These are phyloP conservation scores for Falco concolor DNA, from an alignment of 2,797 vertebrate species.

Conservation along the genomic window DNA sequence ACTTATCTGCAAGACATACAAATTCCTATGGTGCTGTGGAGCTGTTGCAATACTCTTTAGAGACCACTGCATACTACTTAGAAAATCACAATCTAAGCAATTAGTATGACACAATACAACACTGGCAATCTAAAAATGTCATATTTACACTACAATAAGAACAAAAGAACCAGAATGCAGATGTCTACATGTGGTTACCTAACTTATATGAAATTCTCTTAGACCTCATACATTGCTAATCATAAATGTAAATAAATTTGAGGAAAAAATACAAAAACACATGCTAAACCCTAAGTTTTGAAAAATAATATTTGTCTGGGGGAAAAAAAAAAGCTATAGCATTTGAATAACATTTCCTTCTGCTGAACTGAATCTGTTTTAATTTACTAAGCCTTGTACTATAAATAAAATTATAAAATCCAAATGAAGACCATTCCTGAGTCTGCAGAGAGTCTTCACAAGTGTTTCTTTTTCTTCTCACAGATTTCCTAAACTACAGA, in stretches of 20 bases:
- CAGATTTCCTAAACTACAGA: background rate
- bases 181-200: background rate
- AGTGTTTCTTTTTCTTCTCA: background rate
- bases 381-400: background rate
- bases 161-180: background rate
- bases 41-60: slow-evolving; percentile 14
- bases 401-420: background rate
- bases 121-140: slow-evolving; percentile 2
- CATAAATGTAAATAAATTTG: background rate
- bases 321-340: background rate
- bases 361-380: background rate
- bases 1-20: slow-evolving; percentile 32
- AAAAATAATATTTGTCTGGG: background rate
- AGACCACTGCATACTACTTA: background rate
- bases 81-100: slow-evolving; percentile 20
- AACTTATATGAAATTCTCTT: background rate
- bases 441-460: background rate
- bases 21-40: background rate
- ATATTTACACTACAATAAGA: background rate
- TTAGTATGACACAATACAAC: background rate
- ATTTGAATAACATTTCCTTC: background rate
- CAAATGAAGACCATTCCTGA: background rate
- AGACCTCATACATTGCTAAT: background rate
- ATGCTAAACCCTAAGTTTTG: background rate
- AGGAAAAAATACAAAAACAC: background rate